Evolutionary conservation across 2,888 invertebrate species (phyloP).

Genomic region (Furcula furcula): DNA sequence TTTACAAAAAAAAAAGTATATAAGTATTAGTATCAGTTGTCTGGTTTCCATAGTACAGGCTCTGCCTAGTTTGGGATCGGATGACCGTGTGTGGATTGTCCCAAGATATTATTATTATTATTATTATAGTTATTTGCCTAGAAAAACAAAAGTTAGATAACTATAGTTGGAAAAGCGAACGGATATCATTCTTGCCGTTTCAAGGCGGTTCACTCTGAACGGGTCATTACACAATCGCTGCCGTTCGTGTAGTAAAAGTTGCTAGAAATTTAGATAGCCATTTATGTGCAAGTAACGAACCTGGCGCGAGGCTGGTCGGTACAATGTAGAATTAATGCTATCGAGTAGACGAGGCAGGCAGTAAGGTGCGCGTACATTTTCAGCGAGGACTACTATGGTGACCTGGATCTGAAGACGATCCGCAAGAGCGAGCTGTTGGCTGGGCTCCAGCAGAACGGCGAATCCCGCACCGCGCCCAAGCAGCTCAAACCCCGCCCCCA

Average conservation of each 20-base stretch:
- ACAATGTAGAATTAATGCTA: slow-evolving; percentile 47
- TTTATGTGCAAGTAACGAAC: slow-evolving; percentile 36
- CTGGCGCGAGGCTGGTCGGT: slow-evolving; percentile 27
- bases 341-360: slow-evolving; percentile 59
- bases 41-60: no score
- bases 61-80: no score
- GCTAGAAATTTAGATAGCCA: slow-evolving; percentile 57
- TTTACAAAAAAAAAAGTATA: no score
- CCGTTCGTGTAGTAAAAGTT: slow-evolving; percentile 61
- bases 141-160: slow-evolving; percentile 59
- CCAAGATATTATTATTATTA: slow-evolving; percentile 21
- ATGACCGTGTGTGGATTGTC: no score
- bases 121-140: no score
- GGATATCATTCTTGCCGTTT: slow-evolving; percentile 64
- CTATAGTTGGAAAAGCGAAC: slow-evolving; percentile 61
- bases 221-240: slow-evolving; percentile 69
- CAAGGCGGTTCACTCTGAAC: slow-evolving; percentile 72
- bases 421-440: slow-evolving; percentile 95
- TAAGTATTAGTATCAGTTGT: no score
- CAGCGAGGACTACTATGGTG: slow-evolving; percentile 98
- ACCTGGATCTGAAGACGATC: slow-evolving; percentile 96
- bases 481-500: slow-evolving; percentile 80
- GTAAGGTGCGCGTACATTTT: slow-evolving; percentile 80
- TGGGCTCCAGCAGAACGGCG: slow-evolving; percentile 86
- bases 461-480: slow-evolving; percentile 69